Conservation (phyloP, 2,113 vertebrate genomes). For the Aspidoscelis tigris region DNA sequence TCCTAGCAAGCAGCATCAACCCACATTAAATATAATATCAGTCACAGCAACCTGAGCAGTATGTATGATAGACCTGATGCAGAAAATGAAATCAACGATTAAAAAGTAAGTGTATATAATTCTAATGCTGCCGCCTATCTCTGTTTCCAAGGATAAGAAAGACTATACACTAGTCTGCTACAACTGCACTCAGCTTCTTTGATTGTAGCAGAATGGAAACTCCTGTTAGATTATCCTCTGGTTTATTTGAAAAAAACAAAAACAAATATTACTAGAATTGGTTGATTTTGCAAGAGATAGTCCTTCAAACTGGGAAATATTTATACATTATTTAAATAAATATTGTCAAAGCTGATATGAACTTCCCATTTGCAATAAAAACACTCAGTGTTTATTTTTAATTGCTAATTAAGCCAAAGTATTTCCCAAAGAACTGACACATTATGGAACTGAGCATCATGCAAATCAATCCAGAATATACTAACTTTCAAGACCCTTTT, state of each 20-base stretch:
- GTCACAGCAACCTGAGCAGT: conserved; percentile 6
- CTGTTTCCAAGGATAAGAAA: conserved; percentile 9
- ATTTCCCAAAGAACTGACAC: conserved; percentile 16
- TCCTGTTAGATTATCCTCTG: conserved; percentile 1
- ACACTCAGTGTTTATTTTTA: background rate
- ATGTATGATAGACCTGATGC: background rate
- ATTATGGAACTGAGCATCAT: background rate
- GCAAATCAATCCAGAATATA: background rate
- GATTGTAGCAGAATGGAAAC: background rate
- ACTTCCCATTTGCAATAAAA: background rate
- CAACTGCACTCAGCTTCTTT: conserved; percentile 2
- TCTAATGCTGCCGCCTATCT: background rate
- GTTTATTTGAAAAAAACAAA: conserved; percentile 23
- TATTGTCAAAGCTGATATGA: background rate
- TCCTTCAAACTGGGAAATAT: background rate
- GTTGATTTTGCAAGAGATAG: conserved; percentile 26
- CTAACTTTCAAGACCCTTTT: background rate
- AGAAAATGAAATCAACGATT: conserved; percentile 31
- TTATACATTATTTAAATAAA: conserved; percentile 6
- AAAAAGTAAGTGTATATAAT: background rate
- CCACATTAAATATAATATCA: conserved; percentile 45
- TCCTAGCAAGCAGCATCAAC: conserved; percentile 24
- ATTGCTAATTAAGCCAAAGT: conserved; percentile 16
- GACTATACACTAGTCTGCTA: background rate
- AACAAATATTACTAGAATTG: background rate